A percentile compares a stretch with the other conserved stretches of the same genome.
phyloP scores from a whole-genome alignment of 2,888 invertebrate genomes.

The Silvanus unidentatus region DNA sequence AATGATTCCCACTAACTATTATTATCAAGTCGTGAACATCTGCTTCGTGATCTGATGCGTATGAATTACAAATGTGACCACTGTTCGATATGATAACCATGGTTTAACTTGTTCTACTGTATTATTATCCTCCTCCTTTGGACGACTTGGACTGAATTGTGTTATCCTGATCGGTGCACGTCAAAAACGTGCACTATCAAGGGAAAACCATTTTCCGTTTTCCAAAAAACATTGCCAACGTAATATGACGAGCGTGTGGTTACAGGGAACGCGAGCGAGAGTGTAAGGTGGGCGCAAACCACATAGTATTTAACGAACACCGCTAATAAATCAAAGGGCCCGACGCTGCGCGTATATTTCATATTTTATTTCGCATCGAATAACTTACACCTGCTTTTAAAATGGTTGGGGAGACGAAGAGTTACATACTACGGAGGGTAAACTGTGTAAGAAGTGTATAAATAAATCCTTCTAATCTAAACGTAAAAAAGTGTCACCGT shows the following conservation, averaged over 20 bases:
- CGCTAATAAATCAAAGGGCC: conserved; percentile 45
- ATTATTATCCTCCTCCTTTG: conserved; percentile 18
- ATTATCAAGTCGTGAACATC: conserved; percentile 16
- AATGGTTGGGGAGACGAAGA: conserved; percentile 9
- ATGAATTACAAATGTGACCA: conserved; percentile 26
- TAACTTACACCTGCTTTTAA: conserved; percentile 41
- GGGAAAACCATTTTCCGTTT: not conserved
- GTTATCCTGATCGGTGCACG: conserved; percentile 7
- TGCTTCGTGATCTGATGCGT: conserved; percentile 10
- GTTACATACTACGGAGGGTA: too few relatives aligned
- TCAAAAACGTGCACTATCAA: too few relatives aligned
- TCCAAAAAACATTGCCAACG: not conserved
- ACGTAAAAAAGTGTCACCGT: conserved; percentile 26
- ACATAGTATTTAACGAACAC: conserved; percentile 40
- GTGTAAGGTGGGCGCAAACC: conserved; percentile 1
- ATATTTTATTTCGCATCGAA: conserved; percentile 42
- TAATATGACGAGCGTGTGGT: conserved; percentile 5
- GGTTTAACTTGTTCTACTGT: conserved; percentile 16
- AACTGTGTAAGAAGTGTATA: conserved; percentile 28
- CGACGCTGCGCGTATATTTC: conserved; percentile 41
- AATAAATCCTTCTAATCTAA: conserved; percentile 34
- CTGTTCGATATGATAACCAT: conserved; percentile 24
- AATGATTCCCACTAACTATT: conserved; percentile 3
- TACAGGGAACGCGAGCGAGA: too few relatives aligned
- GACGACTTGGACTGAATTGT: conserved; percentile 19